Evolutionary conservation across 2,888 invertebrate species (phyloP).

Genomic region (Chirona hameri): DNA sequence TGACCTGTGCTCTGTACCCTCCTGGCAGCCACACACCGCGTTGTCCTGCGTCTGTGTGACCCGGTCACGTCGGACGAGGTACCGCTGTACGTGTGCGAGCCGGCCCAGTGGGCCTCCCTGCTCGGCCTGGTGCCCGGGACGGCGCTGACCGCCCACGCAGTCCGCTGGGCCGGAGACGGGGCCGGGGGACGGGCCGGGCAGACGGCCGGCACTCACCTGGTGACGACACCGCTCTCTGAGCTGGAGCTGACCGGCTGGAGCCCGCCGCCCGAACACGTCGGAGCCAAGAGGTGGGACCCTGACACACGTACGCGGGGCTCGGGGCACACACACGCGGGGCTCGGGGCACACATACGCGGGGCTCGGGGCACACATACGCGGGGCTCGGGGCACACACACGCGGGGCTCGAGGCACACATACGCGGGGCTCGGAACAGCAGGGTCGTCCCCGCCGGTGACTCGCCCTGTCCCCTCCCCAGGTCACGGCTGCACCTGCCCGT

Average conservation of each 20-base stretch:
- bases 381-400: too few species aligned
- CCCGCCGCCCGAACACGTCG: background rate
- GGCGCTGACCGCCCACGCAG: background rate
- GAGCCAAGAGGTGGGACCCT: background rate
- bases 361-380: too few species aligned
- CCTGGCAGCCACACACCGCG: background rate
- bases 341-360: too few species aligned
- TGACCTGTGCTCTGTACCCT: background rate
- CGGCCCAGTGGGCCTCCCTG: background rate
- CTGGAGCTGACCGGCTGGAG: background rate
- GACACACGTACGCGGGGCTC: too few species aligned
- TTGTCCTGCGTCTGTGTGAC: background rate
- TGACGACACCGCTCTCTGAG: background rate
- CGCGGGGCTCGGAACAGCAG: too few species aligned
- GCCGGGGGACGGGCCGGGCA: too few species aligned
- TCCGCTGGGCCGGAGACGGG: background rate
- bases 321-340: too few species aligned
- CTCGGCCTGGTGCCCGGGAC: background rate
- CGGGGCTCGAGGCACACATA: too few species aligned
- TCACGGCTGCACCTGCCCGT: slow-evolving; percentile 6
- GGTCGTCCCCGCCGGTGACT: too few species aligned
- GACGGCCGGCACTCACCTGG: background rate
- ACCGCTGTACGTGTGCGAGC: background rate
- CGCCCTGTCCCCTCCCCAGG: too few species aligned
- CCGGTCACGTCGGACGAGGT: background rate